phyloP scores from a whole-genome alignment of 2,797 vertebrate species.

The Chloroceryle amazona region DNA sequence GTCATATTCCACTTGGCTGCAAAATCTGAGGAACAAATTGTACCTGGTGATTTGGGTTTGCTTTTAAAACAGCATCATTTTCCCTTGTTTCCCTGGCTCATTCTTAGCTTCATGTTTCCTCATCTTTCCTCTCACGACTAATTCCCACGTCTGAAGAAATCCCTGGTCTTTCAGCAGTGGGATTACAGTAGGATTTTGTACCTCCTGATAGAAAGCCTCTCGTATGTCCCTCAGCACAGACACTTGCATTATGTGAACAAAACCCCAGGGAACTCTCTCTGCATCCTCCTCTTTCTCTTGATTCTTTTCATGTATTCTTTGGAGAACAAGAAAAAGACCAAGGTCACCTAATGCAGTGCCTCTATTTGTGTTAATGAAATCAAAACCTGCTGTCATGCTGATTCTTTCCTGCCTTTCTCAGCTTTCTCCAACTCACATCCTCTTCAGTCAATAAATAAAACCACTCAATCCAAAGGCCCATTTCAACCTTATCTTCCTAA shows the following conservation, averaged over 20 bases:
- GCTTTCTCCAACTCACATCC: background rate
- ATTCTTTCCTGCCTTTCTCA: background rate
- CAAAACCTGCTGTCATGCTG: background rate
- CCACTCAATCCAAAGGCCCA: no score
- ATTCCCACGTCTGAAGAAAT: background rate
- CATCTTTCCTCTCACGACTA: background rate
- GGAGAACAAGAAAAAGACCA: background rate
- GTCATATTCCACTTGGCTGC: background rate
- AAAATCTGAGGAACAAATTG: background rate
- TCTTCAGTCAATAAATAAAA: background rate
- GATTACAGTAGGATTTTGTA: background rate
- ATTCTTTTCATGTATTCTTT: no score
- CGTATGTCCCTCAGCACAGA: rapidly evolving
- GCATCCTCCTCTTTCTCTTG: background rate
- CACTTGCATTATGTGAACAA: background rate
- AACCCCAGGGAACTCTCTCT: background rate
- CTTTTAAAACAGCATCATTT: background rate
- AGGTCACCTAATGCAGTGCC: background rate
- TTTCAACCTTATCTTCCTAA: background rate
- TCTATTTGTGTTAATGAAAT: background rate
- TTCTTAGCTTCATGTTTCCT: background rate
- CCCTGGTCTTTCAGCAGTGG: background rate
- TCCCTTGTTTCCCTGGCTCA: background rate
- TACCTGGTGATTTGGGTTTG: background rate
- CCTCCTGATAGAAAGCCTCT: background rate